phyloP scores from a whole-genome alignment of 2,797 vertebrate species.

The Phrynocephalus forsythii region DNA sequence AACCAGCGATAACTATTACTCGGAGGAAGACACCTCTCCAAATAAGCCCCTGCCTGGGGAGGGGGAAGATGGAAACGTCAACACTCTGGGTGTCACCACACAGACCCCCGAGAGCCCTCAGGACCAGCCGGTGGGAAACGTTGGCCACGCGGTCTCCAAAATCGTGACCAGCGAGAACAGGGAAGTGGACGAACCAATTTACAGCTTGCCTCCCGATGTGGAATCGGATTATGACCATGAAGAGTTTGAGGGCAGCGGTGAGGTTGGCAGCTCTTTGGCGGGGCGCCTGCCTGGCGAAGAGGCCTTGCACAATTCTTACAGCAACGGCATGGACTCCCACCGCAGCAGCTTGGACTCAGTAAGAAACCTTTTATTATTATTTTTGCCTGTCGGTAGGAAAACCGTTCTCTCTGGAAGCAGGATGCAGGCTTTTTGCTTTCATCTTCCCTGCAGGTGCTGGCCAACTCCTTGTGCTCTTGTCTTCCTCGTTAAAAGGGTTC shows the following conservation, averaged over 20 bases:
- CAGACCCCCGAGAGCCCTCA: slow-evolving; percentile 29
- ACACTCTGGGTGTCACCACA: slow-evolving; percentile 17
- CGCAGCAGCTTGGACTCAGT: slow-evolving; percentile 91
- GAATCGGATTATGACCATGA: slow-evolving; percentile 93
- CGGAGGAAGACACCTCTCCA: slow-evolving; percentile 47
- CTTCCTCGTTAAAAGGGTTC: neutral
- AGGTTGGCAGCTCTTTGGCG: slow-evolving; percentile 82
- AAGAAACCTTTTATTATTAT: slow-evolving; percentile 64
- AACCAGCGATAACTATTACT: slow-evolving; percentile 60
- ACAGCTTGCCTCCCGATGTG: slow-evolving; percentile 77
- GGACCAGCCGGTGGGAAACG: slow-evolving; percentile 69
- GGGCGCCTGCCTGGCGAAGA: slow-evolving; percentile 86
- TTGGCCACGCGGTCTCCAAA: slow-evolving; percentile 74
- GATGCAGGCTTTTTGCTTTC: neutral
- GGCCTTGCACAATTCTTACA: slow-evolving; percentile 82
- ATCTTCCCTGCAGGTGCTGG: neutral
- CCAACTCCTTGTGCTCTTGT: neutral
- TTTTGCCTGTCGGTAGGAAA: neutral
- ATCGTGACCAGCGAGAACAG: slow-evolving; percentile 64
- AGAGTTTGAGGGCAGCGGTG: slow-evolving; percentile 88
- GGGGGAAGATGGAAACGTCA: neutral
- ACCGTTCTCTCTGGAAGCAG: neutral
- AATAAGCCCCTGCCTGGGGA: slow-evolving; percentile 41
- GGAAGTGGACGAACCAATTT: slow-evolving; percentile 72
- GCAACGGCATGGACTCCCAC: slow-evolving; percentile 89